Base-by-base conservation (phyloP, 2,113 vertebrate species). In the Antechinus flavipes region DNA sequence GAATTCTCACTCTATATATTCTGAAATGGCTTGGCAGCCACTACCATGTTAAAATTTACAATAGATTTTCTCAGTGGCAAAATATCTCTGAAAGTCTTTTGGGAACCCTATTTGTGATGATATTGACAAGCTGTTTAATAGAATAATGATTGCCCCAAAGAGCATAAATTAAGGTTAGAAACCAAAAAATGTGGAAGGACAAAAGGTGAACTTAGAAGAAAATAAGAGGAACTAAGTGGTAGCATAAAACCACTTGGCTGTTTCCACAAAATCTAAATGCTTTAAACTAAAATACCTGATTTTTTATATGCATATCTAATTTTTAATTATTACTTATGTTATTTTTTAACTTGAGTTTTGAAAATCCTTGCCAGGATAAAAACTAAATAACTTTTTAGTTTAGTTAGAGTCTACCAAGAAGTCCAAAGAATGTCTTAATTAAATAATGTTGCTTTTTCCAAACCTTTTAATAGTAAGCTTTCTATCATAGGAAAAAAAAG, bases 161-260 rank as follows among this genome's bases (percentile, higher is more conserved):
- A 92, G 47, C 42, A 95, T 91, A 50, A 68, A 76, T 53, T 94
- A 94, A 54, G 52, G 94, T 92, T 90, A 54, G 24, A 94, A 95
- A 95, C 23, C 90, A 25, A 54, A 90, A 89, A 52, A 52, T 61
- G 90, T 11, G 14, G 54, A 90, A 92, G 14, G 91, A 94, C 46
- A 89, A 35, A 58, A 91, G 47, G 94, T 95, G n/a, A 58, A 14
- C 25, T 54, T 91, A 42, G 22, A 47, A 7, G 91, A 89, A 8
- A 24, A 76, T 68, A 68, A 91, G 49, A 8, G 11, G 26, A 84
- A 46, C 27, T 14, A 26, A 16, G 54, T 35, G 16, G 2, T 9
- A 56, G 35, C 50, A 35, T 54, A 92, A 96, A 91, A 35, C 92
- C 68, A 24, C 54, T 46, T 90, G 58, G 56, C 84, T 50, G 84